These are phyloP conservation scores for Dendroctonus valens DNA, from an alignment of 1,140 invertebrate genomes.

Conservation along the genomic window DNA sequence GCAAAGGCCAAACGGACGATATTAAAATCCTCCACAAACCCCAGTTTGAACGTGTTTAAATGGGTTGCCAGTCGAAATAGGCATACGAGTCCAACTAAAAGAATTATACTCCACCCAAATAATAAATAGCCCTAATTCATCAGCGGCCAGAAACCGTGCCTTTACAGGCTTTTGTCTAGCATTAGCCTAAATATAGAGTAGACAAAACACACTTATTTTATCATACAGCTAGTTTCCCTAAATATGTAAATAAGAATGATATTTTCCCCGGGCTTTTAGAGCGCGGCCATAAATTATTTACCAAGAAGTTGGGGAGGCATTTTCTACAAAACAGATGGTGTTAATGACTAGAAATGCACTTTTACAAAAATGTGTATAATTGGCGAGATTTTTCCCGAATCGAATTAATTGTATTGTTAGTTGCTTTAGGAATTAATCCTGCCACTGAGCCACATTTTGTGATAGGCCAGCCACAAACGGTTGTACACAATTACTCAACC, in stretches of 20 bases:
- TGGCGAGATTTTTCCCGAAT: too few relatives aligned
- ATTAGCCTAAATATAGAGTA: constrained; percentile 20
- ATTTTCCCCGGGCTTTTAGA: constrained; percentile 29
- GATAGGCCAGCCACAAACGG: not conserved
- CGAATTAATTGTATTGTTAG: too few relatives aligned
- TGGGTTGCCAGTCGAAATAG: too few relatives aligned
- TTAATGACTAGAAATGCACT: too few relatives aligned
- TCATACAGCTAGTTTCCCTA: constrained; percentile 31
- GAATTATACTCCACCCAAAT: constrained; percentile 7
- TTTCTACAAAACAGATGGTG: too few relatives aligned
- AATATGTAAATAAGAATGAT: constrained; percentile 33
- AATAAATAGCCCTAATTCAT: constrained; percentile 26
- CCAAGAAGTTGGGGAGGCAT: not conserved
- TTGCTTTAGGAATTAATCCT: too few relatives aligned
- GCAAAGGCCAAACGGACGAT: too few relatives aligned
- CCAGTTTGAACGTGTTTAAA: too few relatives aligned
- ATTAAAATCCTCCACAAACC: too few relatives aligned
- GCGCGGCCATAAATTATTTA: constrained; percentile 24
- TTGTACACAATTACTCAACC: not conserved
- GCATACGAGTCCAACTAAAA: constrained; percentile 6
- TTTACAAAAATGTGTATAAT: too few relatives aligned
- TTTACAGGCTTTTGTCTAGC: constrained; percentile 25
- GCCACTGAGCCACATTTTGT: too few relatives aligned
- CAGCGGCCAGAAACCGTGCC: constrained; percentile 24
- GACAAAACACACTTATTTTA: constrained; percentile 34